These are phyloP conservation scores for Willisornis vidua DNA, from an alignment of 2,113 vertebrate genomes.

Conservation along the genomic window DNA sequence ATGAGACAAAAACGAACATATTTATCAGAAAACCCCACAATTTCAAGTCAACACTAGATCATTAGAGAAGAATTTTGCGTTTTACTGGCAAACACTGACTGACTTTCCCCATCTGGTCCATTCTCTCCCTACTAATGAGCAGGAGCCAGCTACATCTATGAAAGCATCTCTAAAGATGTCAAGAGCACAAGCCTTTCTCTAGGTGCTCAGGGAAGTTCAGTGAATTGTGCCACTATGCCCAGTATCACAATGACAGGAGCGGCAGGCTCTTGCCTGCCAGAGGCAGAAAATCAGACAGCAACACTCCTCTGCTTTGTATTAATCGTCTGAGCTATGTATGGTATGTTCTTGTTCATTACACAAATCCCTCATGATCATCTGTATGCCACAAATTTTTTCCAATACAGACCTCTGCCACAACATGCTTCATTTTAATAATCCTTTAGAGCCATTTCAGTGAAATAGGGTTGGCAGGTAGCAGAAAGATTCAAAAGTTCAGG, in stretches of 20 bases:
- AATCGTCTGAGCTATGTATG: neutral
- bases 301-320: neutral
- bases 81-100: constrained; percentile 10
- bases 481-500: neutral
- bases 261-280: neutral
- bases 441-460: neutral
- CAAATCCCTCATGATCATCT: neutral
- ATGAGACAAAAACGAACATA: neutral
- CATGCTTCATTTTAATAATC: neutral
- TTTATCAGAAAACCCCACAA: neutral
- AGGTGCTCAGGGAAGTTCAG: neutral
- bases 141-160: neutral
- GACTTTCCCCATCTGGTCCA: constrained; percentile 18
- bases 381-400: constrained; percentile 33
- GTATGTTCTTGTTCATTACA: neutral
- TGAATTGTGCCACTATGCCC: neutral
- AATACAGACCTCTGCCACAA: neutral
- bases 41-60: neutral
- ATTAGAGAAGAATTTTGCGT: constrained; percentile 15
- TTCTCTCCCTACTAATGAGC: neutral
- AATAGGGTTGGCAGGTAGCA: neutral
- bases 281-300: neutral
- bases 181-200: neutral
- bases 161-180: neutral
- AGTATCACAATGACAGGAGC: neutral